Evolutionary conservation across 2,888 invertebrate species (phyloP).

Genomic region (Matsumyia berberina): DNA sequence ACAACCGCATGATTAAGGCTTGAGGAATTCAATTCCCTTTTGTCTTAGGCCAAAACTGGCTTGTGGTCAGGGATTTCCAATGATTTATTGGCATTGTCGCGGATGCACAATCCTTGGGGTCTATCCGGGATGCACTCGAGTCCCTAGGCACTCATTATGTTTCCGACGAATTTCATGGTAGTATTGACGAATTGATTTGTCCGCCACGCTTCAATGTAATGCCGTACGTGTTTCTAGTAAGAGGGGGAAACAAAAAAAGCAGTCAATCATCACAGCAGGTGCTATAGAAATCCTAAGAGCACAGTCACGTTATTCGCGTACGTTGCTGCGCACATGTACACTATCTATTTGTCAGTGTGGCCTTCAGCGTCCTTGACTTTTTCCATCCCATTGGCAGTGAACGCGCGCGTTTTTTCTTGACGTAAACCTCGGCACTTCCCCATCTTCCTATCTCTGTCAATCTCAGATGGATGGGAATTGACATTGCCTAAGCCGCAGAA

Average conservation of each 20-base stretch:
- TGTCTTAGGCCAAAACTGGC: constrained; percentile 3
- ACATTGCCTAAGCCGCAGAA: constrained; percentile 26
- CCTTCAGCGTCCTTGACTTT: constrained; percentile 74
- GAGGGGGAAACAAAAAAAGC: background rate
- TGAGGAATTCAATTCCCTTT: constrained; percentile 37
- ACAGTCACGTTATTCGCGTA: constrained; percentile 22
- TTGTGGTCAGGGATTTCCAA: background rate
- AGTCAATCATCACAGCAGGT: constrained; percentile 28
- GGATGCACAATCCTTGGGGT: background rate
- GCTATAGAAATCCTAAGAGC: constrained; percentile 4
- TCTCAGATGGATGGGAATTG: constrained; percentile 23
- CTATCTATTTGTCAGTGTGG: constrained; percentile 44
- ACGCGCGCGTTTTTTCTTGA: constrained; percentile 25
- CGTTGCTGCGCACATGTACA: constrained; percentile 10
- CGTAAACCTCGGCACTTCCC: constrained; percentile 31
- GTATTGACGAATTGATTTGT: constrained; percentile 18
- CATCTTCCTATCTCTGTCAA: constrained; percentile 33
- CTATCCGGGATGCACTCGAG: background rate
- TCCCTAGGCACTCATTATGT: background rate
- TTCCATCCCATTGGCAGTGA: constrained; percentile 9
- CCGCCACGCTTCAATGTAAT: constrained; percentile 8
- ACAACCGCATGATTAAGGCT: constrained; percentile 30
- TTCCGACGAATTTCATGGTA: constrained; percentile 7
- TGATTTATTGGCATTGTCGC: constrained; percentile 29
- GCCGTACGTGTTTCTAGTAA: background rate